These are phyloP conservation scores for Melanophora roralis DNA, from an alignment of 2,888 invertebrate species.

Conservation along the genomic window DNA sequence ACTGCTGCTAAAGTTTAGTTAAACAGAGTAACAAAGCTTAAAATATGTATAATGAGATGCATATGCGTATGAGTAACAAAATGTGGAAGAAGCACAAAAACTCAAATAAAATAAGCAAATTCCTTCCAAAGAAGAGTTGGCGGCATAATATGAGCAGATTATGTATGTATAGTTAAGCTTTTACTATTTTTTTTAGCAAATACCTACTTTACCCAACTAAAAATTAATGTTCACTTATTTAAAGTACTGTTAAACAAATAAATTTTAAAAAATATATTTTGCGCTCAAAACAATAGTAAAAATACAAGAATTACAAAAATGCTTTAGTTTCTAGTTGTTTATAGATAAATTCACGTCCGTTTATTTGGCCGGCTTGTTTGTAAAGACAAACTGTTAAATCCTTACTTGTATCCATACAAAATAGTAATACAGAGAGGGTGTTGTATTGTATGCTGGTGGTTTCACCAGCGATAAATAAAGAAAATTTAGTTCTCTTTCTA, in stretches of 20 bases:
- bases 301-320: not conserved
- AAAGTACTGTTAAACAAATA: too few species aligned
- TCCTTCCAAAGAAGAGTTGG: slow-evolving; percentile 46
- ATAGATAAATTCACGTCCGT: too few species aligned
- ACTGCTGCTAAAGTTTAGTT: slow-evolving; percentile 36
- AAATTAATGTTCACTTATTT: too few species aligned
- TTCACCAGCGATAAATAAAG: not conserved
- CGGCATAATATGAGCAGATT: slow-evolving; percentile 39
- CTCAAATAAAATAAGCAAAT: not conserved
- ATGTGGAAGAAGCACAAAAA: slow-evolving; percentile 14
- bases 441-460: slow-evolving; percentile 14
- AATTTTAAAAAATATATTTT: too few species aligned
- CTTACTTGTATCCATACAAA: not conserved
- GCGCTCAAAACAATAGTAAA: not conserved
- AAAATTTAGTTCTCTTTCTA: slow-evolving; percentile 57
- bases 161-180: not conserved
- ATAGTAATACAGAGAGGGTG: slow-evolving; percentile 40
- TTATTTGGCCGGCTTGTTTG: too few species aligned
- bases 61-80: slow-evolving; percentile 10
- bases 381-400: not conserved
- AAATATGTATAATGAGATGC: not conserved
- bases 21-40: slow-evolving; percentile 43
- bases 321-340: too few species aligned
- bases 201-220: too few species aligned
- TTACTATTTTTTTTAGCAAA: too few species aligned